These are phyloP conservation scores for honey bee (Apis mellifera) DNA, from an alignment of 1,140 invertebrate species.

Conservation along the genomic window DNA sequence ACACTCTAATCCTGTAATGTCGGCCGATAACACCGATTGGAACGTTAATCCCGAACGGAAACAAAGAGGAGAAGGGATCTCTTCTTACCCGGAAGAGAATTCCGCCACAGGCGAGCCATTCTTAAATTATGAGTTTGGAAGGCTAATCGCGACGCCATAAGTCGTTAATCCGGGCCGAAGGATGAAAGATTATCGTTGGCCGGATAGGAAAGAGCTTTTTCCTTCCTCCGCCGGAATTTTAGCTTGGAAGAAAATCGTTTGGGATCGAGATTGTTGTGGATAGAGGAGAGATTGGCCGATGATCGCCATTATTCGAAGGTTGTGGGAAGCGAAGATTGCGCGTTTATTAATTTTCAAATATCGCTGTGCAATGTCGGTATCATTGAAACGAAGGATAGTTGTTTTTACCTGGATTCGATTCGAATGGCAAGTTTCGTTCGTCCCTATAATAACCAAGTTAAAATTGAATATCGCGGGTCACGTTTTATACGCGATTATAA, in stretches of 20 bases:
- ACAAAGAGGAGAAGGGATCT: background rate
- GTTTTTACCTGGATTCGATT: too few relatives aligned
- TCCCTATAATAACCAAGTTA: background rate
- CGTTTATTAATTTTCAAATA: too few relatives aligned
- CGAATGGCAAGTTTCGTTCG: too few relatives aligned
- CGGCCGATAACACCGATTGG: background rate
- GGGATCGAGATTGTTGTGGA: too few relatives aligned
- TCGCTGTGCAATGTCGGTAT: too few relatives aligned
- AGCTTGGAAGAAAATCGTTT: background rate
- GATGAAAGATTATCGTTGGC: background rate
- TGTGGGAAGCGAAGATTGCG: too few relatives aligned
- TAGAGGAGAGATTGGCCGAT: too few relatives aligned
- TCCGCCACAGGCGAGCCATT: too few relatives aligned
- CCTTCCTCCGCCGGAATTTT: background rate
- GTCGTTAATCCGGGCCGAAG: constrained; percentile 9
- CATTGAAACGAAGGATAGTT: too few relatives aligned
- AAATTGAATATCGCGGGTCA: background rate
- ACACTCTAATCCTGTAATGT: background rate
- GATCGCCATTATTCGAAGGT: too few relatives aligned
- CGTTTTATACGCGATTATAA: background rate
- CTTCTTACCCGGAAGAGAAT: background rate
- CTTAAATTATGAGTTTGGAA: constrained; percentile 15
- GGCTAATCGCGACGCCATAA: constrained; percentile 9
- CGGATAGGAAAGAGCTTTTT: background rate
- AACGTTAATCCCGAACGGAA: constrained; percentile 3